Evolutionary conservation across 2,888 invertebrate genomes (phyloP), one percentile per base, ranked within the genome.

Genomic region (Heliconius sara): DNA sequence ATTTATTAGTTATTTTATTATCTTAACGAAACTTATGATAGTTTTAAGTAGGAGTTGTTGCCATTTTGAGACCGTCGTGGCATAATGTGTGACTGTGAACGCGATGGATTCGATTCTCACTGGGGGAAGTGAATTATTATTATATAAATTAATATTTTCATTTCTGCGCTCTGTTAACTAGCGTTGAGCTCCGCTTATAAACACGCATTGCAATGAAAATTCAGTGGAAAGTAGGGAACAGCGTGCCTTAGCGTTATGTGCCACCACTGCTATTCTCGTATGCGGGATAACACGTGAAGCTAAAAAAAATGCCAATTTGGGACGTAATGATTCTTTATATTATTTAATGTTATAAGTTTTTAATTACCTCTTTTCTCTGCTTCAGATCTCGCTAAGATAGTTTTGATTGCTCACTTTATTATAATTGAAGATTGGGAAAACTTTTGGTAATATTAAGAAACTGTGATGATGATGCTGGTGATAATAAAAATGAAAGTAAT

Each of bases 1-100:
- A 86, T 85, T 84, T 85, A 86, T 81, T 78, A 81, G 79, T 73
- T 71, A 81, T 77, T 79, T 73, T 71, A 81, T 77, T 79, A 72
- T 76, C 76, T 39, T 57, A 78, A 78, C 73, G n/a, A 80, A 81
- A 81, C 68, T 80, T 79, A 73, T 22, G 74, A 78, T 80, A 81
- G 80, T 81, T 76, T 81, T 79, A 83, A 81, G 78, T 80, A 78
- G 72, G 76, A 80, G 67, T 80, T 80, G 78, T 81, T 66, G 63
- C 72, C 68, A 75, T 68, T 75, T 70, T 81, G 39, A 81, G 78
- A 72, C 74, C 52, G 7, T 52, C 2, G 6, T 52, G 7, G 19
- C 19, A 52, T 5, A 47, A 47, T 13, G 13, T 43, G 47, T 47
- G 47, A 16, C 47, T 4, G 47, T 47, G 1, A 47, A 19, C 52